Conservation (phyloP, 2,888 invertebrate genomes). For the Prenolepis imparis region DNA sequence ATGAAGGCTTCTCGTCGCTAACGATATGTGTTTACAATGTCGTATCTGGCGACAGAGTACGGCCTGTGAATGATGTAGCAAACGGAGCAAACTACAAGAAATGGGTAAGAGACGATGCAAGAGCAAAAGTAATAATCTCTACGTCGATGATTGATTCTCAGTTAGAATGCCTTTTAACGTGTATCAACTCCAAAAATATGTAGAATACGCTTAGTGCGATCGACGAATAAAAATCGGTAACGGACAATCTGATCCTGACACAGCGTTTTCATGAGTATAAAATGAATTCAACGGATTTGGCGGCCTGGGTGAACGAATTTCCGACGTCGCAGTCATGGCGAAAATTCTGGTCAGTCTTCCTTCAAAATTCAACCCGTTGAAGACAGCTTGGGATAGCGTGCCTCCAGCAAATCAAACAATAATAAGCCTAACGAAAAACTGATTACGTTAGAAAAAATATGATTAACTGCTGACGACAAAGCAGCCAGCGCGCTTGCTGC, state of each 20-base stretch:
- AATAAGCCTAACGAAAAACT: slow-evolving; percentile 64
- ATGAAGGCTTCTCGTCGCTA: too few relatives aligned
- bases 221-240: slow-evolving; percentile 68
- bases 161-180: slow-evolving; percentile 5
- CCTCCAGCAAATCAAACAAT: slow-evolving; percentile 57
- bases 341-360: slow-evolving; percentile 71
- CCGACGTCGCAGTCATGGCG: slow-evolving; percentile 37
- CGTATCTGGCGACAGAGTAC: neutral
- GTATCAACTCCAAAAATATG: neutral
- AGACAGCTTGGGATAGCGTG: slow-evolving; percentile 52
- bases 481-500: neutral
- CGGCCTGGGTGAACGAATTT: slow-evolving; percentile 33
- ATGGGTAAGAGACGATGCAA: neutral
- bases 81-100: neutral
- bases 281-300: slow-evolving; percentile 67
- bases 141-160: neutral
- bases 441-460: slow-evolving; percentile 64
- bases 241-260: slow-evolving; percentile 61
- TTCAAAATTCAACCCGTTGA: slow-evolving; percentile 60
- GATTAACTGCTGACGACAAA: neutral
- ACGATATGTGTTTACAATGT: neutral
- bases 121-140: neutral
- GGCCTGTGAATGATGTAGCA: neutral
- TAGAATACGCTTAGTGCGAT: slow-evolving; percentile 11
- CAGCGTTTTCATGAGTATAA: slow-evolving; percentile 66